Percentiles rank a stretch among this genome's conserved stretches.
These are phyloP conservation scores for Paedocypris sp. DNA, from an alignment of 2,113 vertebrate genomes.

Conservation along the genomic window DNA sequence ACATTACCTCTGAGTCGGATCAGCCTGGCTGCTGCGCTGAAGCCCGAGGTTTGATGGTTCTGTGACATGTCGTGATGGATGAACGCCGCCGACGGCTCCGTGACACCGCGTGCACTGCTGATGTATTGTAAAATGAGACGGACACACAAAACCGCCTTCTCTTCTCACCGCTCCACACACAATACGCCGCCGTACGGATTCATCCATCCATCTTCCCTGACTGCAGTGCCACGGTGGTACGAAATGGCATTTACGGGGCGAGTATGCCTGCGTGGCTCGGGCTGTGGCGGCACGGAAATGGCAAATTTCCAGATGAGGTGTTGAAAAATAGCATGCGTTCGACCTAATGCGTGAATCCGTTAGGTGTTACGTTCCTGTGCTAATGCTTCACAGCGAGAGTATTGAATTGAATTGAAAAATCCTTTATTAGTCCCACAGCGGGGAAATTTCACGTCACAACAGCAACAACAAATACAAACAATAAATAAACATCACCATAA, in stretches of 20 bases:
- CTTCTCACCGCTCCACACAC: constrained; percentile 23
- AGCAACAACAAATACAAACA: too few relatives aligned
- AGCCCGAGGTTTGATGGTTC: constrained; percentile 52
- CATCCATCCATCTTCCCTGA: constrained; percentile 21
- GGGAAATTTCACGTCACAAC: too few relatives aligned
- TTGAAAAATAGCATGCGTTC: neutral
- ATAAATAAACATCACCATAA: too few relatives aligned
- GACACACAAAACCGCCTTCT: constrained; percentile 56
- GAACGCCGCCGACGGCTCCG: constrained; percentile 55
- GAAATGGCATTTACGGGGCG: constrained; percentile 14
- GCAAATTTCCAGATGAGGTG: constrained; percentile 5
- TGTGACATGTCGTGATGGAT: constrained; percentile 63
- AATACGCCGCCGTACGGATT: neutral
- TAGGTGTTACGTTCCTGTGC: neutral
- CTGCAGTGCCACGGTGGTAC: neutral
- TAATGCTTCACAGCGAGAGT: too few relatives aligned
- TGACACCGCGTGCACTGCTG: constrained; percentile 64
- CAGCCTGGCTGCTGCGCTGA: constrained; percentile 56
- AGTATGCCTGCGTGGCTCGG: neutral
- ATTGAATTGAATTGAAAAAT: too few relatives aligned
- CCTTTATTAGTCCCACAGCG: too few relatives aligned
- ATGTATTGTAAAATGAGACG: constrained; percentile 81
- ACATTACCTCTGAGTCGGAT: constrained; percentile 53
- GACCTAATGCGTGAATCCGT: neutral
- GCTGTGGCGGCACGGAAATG: neutral